phyloP scores from a whole-genome alignment of 2,113 vertebrate species.

The Forbesichthys papilliferus region DNA sequence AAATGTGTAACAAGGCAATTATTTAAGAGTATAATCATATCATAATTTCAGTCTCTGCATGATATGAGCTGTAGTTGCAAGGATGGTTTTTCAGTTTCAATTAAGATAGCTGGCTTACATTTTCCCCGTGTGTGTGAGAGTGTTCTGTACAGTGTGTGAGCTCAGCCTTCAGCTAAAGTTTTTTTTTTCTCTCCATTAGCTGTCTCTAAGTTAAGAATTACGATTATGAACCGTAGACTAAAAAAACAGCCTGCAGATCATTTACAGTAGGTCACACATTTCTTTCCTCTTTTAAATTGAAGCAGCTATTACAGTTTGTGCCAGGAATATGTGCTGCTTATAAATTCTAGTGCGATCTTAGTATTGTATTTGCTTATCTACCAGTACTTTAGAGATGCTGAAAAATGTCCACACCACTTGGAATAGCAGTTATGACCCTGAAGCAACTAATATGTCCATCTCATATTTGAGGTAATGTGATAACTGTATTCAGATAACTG shows the following conservation, averaged over 20 bases:
- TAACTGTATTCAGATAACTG: too few relatives aligned
- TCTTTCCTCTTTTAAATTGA: slow-evolving; percentile 42
- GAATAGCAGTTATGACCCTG: slow-evolving; percentile 18
- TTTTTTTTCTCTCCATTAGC: slow-evolving; percentile 1
- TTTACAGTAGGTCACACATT: slow-evolving; percentile 31
- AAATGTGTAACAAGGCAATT: too few relatives aligned
- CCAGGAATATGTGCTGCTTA: slow-evolving; percentile 22
- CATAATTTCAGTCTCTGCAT: too few relatives aligned
- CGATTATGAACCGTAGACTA: slow-evolving; percentile 28
- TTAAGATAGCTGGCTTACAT: neutral
- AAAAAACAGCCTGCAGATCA: slow-evolving; percentile 33
- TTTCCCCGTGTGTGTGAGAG: neutral
- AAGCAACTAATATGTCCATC: slow-evolving; percentile 9
- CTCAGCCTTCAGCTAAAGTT: slow-evolving; percentile 10
- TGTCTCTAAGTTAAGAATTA: slow-evolving; percentile 16
- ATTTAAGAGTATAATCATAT: too few relatives aligned
- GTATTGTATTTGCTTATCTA: slow-evolving; percentile 13
- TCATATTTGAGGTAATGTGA: too few relatives aligned
- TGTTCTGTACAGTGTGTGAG: neutral
- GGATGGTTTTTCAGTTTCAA: too few relatives aligned
- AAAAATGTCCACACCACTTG: neutral
- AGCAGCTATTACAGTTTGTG: slow-evolving; percentile 30
- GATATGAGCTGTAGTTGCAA: too few relatives aligned
- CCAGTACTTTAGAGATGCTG: slow-evolving; percentile 1
- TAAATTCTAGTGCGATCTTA: slow-evolving; percentile 31